phyloP scores from a whole-genome alignment of 2,113 vertebrate genomes.

The Oryzias javanicus region DNA sequence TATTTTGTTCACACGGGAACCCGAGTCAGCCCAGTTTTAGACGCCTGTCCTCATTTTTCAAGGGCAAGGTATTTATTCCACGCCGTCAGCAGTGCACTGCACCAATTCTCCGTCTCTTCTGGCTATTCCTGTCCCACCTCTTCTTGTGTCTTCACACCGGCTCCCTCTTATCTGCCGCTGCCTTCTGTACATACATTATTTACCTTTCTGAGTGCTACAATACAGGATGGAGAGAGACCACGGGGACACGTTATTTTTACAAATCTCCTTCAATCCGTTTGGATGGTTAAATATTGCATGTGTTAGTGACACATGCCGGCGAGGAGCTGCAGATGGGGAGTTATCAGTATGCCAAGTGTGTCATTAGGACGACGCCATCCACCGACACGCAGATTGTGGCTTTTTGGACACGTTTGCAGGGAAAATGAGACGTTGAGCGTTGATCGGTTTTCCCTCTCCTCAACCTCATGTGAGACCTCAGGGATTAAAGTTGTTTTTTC shows the following conservation, averaged over 20 bases:
- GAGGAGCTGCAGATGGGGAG: conserved; percentile 43
- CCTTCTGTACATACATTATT: conserved; percentile 64
- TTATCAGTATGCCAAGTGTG: conserved; percentile 68
- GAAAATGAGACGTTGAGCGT: conserved; percentile 22
- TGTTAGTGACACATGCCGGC: conserved; percentile 33
- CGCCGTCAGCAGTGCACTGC: conserved; percentile 27
- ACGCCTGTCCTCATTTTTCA: conserved; percentile 59
- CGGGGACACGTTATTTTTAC: conserved; percentile 65
- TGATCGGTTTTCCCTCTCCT: conserved; percentile 44
- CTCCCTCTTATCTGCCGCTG: conserved; percentile 29
- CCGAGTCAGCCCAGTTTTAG: conserved; percentile 33
- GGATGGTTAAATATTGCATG: conserved; percentile 65
- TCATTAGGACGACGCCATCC: conserved; percentile 58
- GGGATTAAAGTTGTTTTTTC: conserved; percentile 9
- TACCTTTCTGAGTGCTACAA: conserved; percentile 56
- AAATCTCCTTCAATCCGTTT: conserved; percentile 28
- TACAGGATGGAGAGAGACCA: conserved; percentile 54
- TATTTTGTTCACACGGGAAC: conserved; percentile 27
- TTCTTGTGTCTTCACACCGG: conserved; percentile 18
- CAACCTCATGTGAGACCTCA: conserved; percentile 1
- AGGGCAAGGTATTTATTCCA: conserved; percentile 36
- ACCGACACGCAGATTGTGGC: conserved; percentile 48
- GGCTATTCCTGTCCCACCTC: conserved; percentile 28
- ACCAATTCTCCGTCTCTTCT: conserved; percentile 21
- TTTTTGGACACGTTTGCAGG: conserved; percentile 37